These are phyloP conservation scores for Acanthochromis polyacanthus DNA, from an alignment of 2,113 vertebrate genomes.

Conservation along the genomic window DNA sequence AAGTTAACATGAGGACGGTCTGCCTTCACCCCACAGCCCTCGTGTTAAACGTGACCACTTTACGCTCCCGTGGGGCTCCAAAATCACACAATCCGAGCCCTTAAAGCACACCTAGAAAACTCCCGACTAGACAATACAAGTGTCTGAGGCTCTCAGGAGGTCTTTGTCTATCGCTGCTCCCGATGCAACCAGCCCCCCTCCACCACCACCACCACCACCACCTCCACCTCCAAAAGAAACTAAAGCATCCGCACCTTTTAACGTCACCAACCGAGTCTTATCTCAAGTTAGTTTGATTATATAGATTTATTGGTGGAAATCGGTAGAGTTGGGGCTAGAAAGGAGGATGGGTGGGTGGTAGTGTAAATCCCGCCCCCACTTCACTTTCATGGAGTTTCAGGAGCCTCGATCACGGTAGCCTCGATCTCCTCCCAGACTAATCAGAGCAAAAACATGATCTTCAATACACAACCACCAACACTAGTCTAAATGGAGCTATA, in stretches of 20 bases:
- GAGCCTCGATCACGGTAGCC: no score
- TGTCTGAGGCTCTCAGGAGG: slow-evolving; percentile 60
- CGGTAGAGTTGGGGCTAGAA: neutral
- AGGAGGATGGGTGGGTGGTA: neutral
- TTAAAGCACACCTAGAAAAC: slow-evolving; percentile 27
- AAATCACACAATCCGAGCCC: neutral
- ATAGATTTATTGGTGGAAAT: neutral
- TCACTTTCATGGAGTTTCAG: slow-evolving; percentile 49
- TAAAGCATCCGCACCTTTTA: slow-evolving; percentile 51
- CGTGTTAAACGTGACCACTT: neutral
- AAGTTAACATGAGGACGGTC: neutral
- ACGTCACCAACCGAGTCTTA: slow-evolving; percentile 11
- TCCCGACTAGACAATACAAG: slow-evolving; percentile 60
- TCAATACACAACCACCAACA: no score
- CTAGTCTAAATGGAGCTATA: neutral
- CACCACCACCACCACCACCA: no score
- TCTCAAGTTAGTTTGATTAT: neutral
- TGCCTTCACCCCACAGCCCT: no score
- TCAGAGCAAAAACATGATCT: neutral
- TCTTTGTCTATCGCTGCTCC: slow-evolving; percentile 74
- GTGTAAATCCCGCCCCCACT: neutral
- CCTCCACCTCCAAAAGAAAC: neutral
- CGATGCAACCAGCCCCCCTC: slow-evolving; percentile 28
- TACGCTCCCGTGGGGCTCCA: neutral
- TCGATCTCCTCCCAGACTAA: slow-evolving; percentile 27